These are phyloP conservation scores for Schmidtea mediterranea DNA, from an alignment of 1,140 invertebrate genomes.

Conservation along the genomic window DNA sequence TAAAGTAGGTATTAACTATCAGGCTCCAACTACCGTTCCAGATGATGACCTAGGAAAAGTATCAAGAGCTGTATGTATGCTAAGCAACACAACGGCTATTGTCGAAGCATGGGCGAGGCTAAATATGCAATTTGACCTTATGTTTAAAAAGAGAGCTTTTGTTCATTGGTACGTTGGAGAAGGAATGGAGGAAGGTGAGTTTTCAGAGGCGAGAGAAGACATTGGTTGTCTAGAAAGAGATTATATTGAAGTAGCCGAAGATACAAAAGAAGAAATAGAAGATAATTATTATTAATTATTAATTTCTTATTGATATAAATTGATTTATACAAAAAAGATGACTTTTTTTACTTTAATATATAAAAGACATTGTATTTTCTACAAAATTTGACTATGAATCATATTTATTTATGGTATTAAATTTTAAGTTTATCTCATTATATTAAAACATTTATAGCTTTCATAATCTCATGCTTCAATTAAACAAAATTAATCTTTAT, in stretches of 20 bases:
- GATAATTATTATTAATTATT: no score
- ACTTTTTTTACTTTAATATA: no score
- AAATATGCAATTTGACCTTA: slow-evolving; percentile 41
- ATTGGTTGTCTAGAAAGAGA: slow-evolving; percentile 52
- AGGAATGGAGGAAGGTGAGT: slow-evolving; percentile 49
- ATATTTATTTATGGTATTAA: no score
- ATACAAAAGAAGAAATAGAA: no score
- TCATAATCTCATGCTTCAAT: no score
- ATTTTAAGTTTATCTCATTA: no score
- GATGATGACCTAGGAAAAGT: slow-evolving; percentile 54
- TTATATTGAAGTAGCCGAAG: slow-evolving; percentile 48
- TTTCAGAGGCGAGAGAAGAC: slow-evolving; percentile 40
- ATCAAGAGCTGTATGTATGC: slow-evolving; percentile 52
- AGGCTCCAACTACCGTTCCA: slow-evolving; percentile 31
- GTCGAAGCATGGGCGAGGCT: slow-evolving; percentile 43
- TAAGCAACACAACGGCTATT: slow-evolving; percentile 40
- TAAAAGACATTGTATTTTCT: no score
- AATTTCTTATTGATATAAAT: no score
- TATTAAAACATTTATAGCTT: no score
- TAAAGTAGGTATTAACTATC: slow-evolving; percentile 27
- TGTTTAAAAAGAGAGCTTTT: slow-evolving; percentile 49
- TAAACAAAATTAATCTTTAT: no score
- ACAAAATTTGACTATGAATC: no score
- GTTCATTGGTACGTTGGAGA: slow-evolving; percentile 37
- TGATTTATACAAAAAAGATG: no score